Base-by-base conservation (phyloP, 2,113 vertebrate species). In the Onychostoma macrolepis region DNA sequence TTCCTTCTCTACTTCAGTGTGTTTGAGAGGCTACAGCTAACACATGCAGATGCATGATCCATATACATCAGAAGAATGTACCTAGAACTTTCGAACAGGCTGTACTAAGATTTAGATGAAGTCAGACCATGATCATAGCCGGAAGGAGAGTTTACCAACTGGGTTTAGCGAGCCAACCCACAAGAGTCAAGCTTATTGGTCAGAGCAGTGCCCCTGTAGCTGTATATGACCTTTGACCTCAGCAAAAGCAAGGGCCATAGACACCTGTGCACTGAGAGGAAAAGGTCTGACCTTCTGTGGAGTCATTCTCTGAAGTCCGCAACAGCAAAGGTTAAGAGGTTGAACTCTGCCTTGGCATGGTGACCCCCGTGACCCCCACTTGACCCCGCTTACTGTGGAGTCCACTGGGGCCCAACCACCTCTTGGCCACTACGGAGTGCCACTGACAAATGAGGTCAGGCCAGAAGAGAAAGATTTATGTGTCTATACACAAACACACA, bases 311-410 rank as follows among this genome's bases (percentile, higher is more conserved):
- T 81, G 24, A 89, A 90, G 87, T 92, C 85, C 67, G 21, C 87
- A 33, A 21, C 88, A 87, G 85, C 61, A 85, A 83, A 91, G 94
- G 94, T 95, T 93, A 93, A 91, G 87, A 87, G 85, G 92, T 90
- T 92, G 91, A 92, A 91, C 93, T 85, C 45, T 63, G 72, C 86
- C 77, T 88, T 53, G 28, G 80, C 53, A 86, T 85, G 86, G 75
- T 90, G 93, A 94, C 93, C 92, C 85, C 89, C 86, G 92, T 89
- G 93, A 94, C 93, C 91, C 87, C 91, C 93, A 94, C 94, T 95
- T 94, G 93, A 95, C 94, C 94, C 90, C 81, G 89, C 90, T 94
- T 93, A 91, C 87, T 89, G 80, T 8, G 85, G 89, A 77, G 80
- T 91, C 87, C 58, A 5, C 58, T 83, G 86, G 92, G 85, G 88